Base-by-base conservation (phyloP, 2,797 vertebrate species). In the Enteromius treurensis region DNA sequence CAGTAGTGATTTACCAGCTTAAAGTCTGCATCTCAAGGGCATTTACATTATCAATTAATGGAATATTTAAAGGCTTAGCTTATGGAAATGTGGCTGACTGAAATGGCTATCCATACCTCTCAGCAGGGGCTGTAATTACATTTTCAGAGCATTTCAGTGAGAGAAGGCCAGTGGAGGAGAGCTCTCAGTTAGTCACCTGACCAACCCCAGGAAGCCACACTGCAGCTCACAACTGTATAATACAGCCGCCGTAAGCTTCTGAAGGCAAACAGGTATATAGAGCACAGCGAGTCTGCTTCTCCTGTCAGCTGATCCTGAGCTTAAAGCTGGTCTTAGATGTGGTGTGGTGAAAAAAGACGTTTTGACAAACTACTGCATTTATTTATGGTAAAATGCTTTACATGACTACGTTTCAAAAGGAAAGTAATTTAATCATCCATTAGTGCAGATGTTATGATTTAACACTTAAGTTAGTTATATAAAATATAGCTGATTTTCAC, bases 31-130 rank as follows among this genome's bases (percentile, higher is more conserved):
- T 88, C 89, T 90, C 86, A 78, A 89, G 87, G 90, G 88, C 89
- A 90, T 91, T 91, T 90, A 90, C 90, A 92, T 92, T 85, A 91
- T 91, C 90, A 93, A 91, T 93, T 92, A 89, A 89, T 91, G 90
- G 86, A 91, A 92, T 92, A 92, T 90, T 92, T 91, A 90, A 92
- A 79, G 78, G 87, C 85, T 87, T 80, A 86, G 83, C 83, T 82
- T 86, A 87, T 89, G 85, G 84, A 90, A 88, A 91, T 91, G 87
- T 75, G 80, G 86, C 87, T 88, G 5, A 47, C 0, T 85, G 91
- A 91, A 92, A 90, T 88, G 88, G 87, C 84, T 84, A 79, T 86
- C 89, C 85, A 81, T 84, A 89, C 89, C 84, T 90, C 90, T 82
- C 90, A 89, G 89, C 89, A 86, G 88, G 88, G 68, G 76, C 42